Conservation (phyloP, 2,888 invertebrate species). For the Camponotus fellah region DNA sequence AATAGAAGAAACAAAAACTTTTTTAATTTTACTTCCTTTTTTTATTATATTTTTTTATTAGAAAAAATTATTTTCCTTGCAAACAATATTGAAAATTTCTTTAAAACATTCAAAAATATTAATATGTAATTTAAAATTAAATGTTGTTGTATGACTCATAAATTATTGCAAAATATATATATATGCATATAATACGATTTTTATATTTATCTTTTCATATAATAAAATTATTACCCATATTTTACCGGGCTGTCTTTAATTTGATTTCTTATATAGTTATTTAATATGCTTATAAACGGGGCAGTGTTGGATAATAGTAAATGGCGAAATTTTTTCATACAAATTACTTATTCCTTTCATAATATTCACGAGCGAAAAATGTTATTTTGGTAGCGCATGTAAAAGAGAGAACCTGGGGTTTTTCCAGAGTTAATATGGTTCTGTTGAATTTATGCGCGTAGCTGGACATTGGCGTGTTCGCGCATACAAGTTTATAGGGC, state of each 20-base stretch:
- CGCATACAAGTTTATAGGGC: conserved; percentile 50
- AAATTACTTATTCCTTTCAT: conserved; percentile 21
- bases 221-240: background rate
- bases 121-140: background rate
- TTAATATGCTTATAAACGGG: background rate
- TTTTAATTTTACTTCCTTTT: background rate
- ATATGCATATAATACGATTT: no score
- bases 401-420: conserved; percentile 10
- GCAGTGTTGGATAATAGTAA: background rate
- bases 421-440: conserved; percentile 42
- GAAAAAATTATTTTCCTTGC: conserved; percentile 1
- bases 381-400: conserved; percentile 20
- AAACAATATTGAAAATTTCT: background rate
- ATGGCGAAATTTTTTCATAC: background rate
- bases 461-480: conserved; percentile 44
- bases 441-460: conserved; percentile 48
- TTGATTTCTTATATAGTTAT: background rate
- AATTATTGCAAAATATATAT: background rate
- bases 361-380: conserved; percentile 13
- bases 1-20: background rate
- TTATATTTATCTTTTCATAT: background rate
- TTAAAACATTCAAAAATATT: background rate
- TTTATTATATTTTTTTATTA: background rate
- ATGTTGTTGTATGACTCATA: background rate
- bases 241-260: background rate